Percentiles rank a stretch among this genome's conserved stretches.
Conservation (phyloP, 2,113 vertebrate species). For the Chlorodrepanis virens region DNA sequence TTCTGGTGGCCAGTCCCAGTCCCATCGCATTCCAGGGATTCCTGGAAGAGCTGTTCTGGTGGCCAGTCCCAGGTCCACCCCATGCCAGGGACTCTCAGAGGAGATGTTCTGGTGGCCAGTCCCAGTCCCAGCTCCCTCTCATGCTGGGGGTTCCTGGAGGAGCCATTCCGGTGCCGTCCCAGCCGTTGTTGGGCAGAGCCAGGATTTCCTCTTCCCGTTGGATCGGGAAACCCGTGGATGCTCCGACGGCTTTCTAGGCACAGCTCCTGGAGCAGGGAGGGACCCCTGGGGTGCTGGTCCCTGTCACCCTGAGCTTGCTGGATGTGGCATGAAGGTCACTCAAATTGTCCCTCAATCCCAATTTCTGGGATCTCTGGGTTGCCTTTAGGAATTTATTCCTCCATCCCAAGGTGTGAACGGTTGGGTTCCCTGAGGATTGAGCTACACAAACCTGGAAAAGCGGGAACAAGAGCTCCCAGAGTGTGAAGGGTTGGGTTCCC, state of each 20-base stretch:
- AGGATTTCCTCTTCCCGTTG: background rate
- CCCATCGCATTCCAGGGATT: no score
- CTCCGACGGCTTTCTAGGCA: background rate
- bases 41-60: background rate
- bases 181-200: background rate
- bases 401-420: background rate
- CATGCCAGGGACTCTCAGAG: fast-evolving
- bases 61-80: background rate
- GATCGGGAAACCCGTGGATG: background rate
- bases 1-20: no score
- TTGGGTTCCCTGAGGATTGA: no score
- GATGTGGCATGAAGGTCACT: fast-evolving
- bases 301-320: background rate
- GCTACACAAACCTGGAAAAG: no score
- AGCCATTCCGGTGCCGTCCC: background rate
- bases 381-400: background rate
- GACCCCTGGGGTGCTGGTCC: background rate
- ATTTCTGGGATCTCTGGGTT: fast-evolving
- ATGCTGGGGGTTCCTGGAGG: fast-evolving
- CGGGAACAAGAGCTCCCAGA: no score
- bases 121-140: background rate
- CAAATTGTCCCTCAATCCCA: fast-evolving
- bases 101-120: fast-evolving
- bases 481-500: background rate
- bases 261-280: fast-evolving